These are phyloP conservation scores for Neoniphon sammara DNA, from an alignment of 2,797 vertebrate species.

Conservation along the genomic window DNA sequence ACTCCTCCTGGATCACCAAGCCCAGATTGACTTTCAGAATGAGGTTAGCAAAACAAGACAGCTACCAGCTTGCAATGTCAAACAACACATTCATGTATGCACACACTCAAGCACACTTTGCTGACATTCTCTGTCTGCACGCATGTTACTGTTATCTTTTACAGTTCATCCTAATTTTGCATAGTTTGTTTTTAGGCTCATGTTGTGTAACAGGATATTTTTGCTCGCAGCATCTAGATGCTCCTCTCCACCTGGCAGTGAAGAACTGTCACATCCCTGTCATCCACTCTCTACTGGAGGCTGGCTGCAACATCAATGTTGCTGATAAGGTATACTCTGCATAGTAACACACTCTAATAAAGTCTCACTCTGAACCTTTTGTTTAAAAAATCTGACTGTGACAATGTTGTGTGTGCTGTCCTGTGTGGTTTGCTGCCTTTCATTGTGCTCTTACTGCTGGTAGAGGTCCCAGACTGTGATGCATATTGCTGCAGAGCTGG, in stretches of 20 bases:
- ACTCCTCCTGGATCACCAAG: conserved; percentile 83
- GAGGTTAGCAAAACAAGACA: conserved; percentile 75
- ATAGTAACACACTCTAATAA: conserved; percentile 3
- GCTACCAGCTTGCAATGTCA: conserved; percentile 26
- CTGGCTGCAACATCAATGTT: conserved; percentile 81
- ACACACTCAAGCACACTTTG: background rate
- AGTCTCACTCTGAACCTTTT: too few species aligned
- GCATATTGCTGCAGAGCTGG: conserved; percentile 89
- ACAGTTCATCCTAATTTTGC: background rate
- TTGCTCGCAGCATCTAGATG: conserved; percentile 82
- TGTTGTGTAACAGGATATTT: conserved; percentile 29
- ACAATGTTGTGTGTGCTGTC: background rate
- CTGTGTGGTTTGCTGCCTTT: conserved; percentile 7
- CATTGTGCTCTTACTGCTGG: background rate
- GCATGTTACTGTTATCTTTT: background rate
- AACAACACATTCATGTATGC: background rate
- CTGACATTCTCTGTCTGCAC: background rate
- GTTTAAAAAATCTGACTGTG: too few species aligned
- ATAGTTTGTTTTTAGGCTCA: background rate
- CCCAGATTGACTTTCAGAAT: conserved; percentile 79
- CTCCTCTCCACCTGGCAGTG: conserved; percentile 89
- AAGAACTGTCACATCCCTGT: conserved; percentile 81
- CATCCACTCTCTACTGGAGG: conserved; percentile 85
- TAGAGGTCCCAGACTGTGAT: conserved; percentile 90
- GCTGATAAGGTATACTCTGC: conserved; percentile 81